Conservation (phyloP, 2,113 vertebrate genomes). For the Himantopus leucocephalus region DNA sequence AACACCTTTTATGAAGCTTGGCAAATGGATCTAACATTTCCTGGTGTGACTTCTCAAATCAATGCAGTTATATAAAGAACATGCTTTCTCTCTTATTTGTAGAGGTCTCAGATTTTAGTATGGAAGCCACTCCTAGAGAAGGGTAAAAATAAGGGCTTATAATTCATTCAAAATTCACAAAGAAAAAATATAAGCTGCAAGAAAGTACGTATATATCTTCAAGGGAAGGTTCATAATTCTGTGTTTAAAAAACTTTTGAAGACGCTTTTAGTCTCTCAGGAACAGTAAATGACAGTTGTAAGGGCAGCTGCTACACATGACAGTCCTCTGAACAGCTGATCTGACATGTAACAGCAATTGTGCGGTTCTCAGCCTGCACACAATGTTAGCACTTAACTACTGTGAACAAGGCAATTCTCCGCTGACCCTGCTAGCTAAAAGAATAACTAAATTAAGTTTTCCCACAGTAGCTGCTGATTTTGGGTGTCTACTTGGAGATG, state of each 20-base stretch:
- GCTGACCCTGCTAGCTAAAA: not conserved
- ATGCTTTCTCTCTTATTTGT: not conserved
- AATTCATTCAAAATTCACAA: not conserved
- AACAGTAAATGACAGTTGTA: not conserved
- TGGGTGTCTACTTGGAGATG: not conserved
- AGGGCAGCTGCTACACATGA: not conserved
- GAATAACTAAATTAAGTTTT: not conserved
- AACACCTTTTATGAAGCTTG: not conserved
- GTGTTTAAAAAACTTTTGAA: not conserved
- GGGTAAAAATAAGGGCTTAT: not conserved
- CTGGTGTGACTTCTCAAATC: not conserved
- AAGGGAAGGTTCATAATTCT: not conserved
- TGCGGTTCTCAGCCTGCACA: not conserved
- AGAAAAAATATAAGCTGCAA: not conserved
- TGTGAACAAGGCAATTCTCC: not conserved
- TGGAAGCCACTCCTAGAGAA: not conserved
- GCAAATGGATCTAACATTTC: not conserved
- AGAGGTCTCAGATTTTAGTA: not conserved
- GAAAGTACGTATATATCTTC: not conserved
- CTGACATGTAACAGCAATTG: not conserved
- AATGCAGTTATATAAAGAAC: not conserved
- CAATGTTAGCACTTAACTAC: not conserved
- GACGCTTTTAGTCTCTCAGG: not conserved
- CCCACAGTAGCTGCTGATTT: not conserved
- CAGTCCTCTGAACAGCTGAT: not conserved